These are phyloP conservation scores for Bombylius major DNA, from an alignment of 2,888 invertebrate species.

Conservation along the genomic window DNA sequence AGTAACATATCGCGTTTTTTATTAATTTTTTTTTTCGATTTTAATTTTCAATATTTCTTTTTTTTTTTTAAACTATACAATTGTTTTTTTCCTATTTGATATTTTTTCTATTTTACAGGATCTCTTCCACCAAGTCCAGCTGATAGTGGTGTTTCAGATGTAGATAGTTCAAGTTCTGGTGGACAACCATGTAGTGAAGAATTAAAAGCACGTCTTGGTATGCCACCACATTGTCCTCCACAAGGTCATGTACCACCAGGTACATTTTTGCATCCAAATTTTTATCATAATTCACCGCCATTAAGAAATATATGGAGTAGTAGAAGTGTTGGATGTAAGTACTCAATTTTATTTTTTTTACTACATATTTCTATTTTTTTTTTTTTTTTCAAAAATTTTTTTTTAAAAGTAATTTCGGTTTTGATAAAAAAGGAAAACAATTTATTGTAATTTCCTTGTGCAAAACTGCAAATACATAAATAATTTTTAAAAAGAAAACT, in stretches of 20 bases:
- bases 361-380: background rate
- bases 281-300: slow-evolving; percentile 48
- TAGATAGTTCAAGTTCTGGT: slow-evolving; percentile 83
- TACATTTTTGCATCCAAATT: slow-evolving; percentile 50
- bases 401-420: background rate
- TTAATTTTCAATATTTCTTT: no score
- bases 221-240: slow-evolving; percentile 42
- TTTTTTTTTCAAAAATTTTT: no score
- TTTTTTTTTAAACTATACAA: no score
- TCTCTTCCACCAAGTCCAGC: slow-evolving; percentile 95
- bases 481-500: no score
- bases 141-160: slow-evolving; percentile 93
- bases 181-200: slow-evolving; percentile 59
- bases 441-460: no score
- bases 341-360: slow-evolving; percentile 1
- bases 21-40: no score
- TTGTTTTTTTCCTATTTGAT: no score
- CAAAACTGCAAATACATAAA: no score
- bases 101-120: slow-evolving; percentile 41
- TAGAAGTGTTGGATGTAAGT: slow-evolving; percentile 37
- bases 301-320: slow-evolving; percentile 37
- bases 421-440: background rate
- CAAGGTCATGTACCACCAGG: slow-evolving; percentile 30
- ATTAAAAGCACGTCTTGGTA: slow-evolving; percentile 76
- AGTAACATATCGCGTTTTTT: no score